Evolutionary conservation across 2,797 vertebrate genomes (phyloP).

Genomic region (Pteronotus mesoamericanus): DNA sequence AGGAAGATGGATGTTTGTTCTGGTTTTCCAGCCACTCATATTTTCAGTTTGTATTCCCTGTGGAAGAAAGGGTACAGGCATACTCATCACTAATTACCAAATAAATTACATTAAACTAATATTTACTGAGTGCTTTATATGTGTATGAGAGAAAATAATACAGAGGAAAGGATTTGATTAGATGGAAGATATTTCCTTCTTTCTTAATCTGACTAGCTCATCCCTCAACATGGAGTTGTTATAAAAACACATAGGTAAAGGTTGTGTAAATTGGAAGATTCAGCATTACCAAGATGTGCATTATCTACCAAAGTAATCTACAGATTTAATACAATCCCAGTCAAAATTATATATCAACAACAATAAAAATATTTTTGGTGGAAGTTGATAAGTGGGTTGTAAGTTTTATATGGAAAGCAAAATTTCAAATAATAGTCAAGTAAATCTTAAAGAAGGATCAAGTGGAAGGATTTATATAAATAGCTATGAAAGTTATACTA

Average conservation of each 20-base stretch:
- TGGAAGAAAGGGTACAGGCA: background rate
- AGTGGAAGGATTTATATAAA: background rate
- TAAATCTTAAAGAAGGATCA: background rate
- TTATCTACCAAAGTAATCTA: background rate
- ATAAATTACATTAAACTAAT: conserved; percentile 38
- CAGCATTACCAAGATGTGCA: background rate
- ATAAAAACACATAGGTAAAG: background rate
- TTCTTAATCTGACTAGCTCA: background rate
- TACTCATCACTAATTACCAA: background rate
- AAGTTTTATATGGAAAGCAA: background rate
- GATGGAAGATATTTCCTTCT: background rate
- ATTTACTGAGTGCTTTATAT: conserved; percentile 3
- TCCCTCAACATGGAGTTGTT: background rate
- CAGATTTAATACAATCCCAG: background rate
- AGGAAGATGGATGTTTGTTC: background rate
- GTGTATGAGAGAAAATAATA: background rate
- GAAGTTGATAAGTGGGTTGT: background rate
- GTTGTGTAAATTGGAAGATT: background rate
- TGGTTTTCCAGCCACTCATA: background rate
- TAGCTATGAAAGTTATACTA: background rate
- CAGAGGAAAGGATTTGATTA: background rate
- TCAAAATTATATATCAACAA: background rate
- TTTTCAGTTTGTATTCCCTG: background rate
- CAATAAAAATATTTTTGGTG: background rate
- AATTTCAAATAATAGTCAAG: background rate